A percentile compares a stretch with the other conserved stretches of the same genome.
These are phyloP conservation scores for Geotrypetes seraphini DNA, from an alignment of 2,797 vertebrate genomes.

Conservation along the genomic window DNA sequence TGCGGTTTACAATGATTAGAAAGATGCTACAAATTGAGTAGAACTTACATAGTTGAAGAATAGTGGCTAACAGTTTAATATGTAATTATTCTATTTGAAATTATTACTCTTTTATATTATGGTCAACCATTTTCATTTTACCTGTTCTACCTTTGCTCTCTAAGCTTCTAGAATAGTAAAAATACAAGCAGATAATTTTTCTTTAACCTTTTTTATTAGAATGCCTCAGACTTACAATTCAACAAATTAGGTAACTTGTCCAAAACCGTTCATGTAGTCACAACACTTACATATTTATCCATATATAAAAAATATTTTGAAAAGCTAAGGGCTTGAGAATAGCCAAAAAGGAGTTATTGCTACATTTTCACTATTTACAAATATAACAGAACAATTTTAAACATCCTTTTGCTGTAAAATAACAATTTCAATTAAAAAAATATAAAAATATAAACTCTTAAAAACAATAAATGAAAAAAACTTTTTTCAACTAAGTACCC, in stretches of 20 bases:
- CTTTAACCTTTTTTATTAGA: constrained; percentile 69
- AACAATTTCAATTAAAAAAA: constrained; percentile 40
- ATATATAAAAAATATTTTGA: constrained; percentile 65
- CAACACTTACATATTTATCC: constrained; percentile 58
- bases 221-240: constrained; percentile 44
- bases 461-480: constrained; percentile 43
- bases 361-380: constrained; percentile 66
- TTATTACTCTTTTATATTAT: no score
- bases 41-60: no score
- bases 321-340: constrained; percentile 48
- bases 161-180: no score
- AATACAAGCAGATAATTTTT: constrained; percentile 21
- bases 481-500: constrained; percentile 48
- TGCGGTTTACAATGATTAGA: no score
- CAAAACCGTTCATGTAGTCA: constrained; percentile 34
- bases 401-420: constrained; percentile 54
- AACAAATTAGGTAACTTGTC: constrained; percentile 48
- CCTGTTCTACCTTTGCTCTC: no score
- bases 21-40: no score
- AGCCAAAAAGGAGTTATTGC: constrained; percentile 64
- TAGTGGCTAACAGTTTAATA: no score
- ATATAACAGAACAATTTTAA: constrained; percentile 52
- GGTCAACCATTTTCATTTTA: no score
- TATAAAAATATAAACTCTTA: constrained; percentile 73
- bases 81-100: no score